Conservation (phyloP, 2,888 invertebrate genomes). For the Ypsolopha sequella region DNA sequence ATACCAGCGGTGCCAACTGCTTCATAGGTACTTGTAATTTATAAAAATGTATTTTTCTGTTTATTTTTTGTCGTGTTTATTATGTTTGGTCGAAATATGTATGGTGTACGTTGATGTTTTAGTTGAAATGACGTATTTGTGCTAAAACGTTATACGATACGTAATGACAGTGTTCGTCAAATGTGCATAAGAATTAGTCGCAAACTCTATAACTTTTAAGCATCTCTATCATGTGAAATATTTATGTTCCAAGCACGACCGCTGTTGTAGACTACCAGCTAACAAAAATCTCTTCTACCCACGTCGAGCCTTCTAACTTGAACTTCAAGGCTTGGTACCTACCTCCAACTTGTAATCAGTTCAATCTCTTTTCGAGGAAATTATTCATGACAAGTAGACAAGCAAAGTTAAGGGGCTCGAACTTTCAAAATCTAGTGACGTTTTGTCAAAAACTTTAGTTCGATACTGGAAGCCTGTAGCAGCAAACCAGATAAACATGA, state of each 20-base stretch:
- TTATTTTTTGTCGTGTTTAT: constrained; percentile 49
- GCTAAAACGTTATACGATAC: constrained; percentile 70
- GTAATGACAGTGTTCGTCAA: constrained; percentile 62
- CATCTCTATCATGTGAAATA: constrained; percentile 43
- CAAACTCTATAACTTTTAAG: constrained; percentile 45
- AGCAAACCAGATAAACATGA: constrained; percentile 38
- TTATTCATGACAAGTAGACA: not conserved
- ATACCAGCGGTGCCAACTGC: not conserved
- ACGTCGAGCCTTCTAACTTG: not conserved
- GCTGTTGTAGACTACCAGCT: constrained; percentile 41
- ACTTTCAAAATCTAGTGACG: not conserved
- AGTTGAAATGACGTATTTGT: constrained; percentile 53
- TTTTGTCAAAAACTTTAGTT: constrained; percentile 1
- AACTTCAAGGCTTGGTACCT: not conserved
- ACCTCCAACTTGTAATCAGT: not conserved
- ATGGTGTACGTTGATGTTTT: constrained; percentile 15
- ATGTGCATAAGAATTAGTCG: constrained; percentile 54
- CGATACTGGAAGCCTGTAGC: constrained; percentile 44
- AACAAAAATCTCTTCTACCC: not conserved
- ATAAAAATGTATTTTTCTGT: constrained; percentile 40
- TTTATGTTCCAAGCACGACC: constrained; percentile 49
- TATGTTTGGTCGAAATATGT: constrained; percentile 20
- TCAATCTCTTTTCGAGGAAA: no score
- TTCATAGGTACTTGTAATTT: constrained; percentile 16
- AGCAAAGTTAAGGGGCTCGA: constrained; percentile 1